Percentiles rank a stretch among this genome's conserved stretches.
Conservation (phyloP, 2,888 invertebrate species). For the Leptothorax acervorum region DNA sequence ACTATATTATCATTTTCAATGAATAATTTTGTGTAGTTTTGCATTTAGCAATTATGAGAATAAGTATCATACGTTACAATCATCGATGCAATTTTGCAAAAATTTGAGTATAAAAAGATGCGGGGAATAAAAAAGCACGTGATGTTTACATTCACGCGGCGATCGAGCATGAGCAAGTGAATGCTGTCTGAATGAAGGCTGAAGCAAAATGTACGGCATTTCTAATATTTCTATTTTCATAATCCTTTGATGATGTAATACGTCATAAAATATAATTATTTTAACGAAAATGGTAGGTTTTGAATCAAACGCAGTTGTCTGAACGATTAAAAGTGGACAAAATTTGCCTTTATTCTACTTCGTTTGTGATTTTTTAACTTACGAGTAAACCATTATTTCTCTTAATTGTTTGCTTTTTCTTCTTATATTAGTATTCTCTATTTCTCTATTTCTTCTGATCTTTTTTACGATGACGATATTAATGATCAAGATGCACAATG, state of each 20-base stretch:
- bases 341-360: background rate
- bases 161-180: too few relatives aligned
- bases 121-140: background rate
- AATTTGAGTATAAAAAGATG: background rate
- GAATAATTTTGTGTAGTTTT: background rate
- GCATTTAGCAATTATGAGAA: background rate
- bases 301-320: background rate
- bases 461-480: background rate
- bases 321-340: background rate
- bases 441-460: background rate
- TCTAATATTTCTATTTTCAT: slow-evolving; percentile 8
- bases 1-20: background rate
- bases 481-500: too few relatives aligned
- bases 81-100: background rate
- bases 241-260: background rate
- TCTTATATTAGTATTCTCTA: background rate
- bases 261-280: slow-evolving; percentile 3
- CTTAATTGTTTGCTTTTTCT: background rate
- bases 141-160: background rate
- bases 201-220: background rate
- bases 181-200: too few relatives aligned
- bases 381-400: background rate
- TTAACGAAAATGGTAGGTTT: background rate
- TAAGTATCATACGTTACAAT: background rate
- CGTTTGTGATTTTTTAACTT: background rate